Evolutionary conservation across 2,113 vertebrate genomes (phyloP).

Genomic region (Sebastes schlegelii): DNA sequence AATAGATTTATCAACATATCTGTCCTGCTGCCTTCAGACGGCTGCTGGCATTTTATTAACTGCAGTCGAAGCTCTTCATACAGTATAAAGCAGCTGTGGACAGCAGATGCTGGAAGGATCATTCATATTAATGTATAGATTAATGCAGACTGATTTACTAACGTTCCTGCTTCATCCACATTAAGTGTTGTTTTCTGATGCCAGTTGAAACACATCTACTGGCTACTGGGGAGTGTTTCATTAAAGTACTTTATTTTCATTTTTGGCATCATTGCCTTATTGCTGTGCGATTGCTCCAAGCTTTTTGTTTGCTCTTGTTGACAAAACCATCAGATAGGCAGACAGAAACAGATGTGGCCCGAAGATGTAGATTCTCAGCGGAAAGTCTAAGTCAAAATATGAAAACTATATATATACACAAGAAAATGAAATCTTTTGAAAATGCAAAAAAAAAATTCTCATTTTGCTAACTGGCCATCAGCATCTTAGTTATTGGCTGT

Average conservation of each 20-base stretch:
- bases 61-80: background rate
- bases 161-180: background rate
- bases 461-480: no score
- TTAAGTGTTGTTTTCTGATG: background rate
- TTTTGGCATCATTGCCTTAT: background rate
- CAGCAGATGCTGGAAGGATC: background rate
- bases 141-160: background rate
- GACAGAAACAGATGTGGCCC: background rate
- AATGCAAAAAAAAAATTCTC: no score
- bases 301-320: background rate
- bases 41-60: background rate
- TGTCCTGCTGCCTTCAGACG: background rate
- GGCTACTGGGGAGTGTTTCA: background rate
- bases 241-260: background rate
- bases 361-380: no score
- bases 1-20: background rate
- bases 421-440: no score
- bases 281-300: background rate
- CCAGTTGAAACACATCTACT: background rate
- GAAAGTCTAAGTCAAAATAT: no score
- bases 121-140: background rate
- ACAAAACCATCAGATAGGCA: background rate
- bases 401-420: no score
- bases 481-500: no score
- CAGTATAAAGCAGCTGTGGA: background rate